Percentiles rank a stretch among this genome's conserved stretches.
phyloP scores from a whole-genome alignment of 1,140 invertebrate species.

The Trachymyrmex septentrionalis region DNA sequence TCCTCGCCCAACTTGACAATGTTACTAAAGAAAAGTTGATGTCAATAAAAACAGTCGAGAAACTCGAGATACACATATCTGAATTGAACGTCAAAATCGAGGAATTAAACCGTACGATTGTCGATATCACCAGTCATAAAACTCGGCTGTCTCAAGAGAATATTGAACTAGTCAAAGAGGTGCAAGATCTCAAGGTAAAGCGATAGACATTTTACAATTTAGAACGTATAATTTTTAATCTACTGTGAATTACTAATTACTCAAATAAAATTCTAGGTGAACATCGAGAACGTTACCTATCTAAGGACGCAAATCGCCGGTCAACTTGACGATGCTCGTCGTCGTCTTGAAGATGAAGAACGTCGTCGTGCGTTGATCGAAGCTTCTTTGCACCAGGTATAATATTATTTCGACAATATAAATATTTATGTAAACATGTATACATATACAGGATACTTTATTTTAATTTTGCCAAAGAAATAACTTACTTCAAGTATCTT shows the following conservation, averaged over 20 bases:
- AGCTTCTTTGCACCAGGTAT: constrained; percentile 93
- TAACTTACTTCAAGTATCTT: not conserved
- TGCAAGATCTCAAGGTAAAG: constrained; percentile 96
- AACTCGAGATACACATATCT: constrained; percentile 94
- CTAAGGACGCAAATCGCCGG: constrained; percentile 94
- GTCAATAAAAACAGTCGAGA: constrained; percentile 95
- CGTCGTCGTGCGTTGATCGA: constrained; percentile 96
- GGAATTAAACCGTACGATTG: constrained; percentile 97
- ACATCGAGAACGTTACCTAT: constrained; percentile 96
- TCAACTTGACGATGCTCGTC: constrained; percentile 97
- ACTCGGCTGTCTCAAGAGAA: constrained; percentile 96
- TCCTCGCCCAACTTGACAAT: constrained; percentile 96
- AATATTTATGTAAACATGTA: too few species aligned
- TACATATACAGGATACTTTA: too few species aligned
- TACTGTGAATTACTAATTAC: not conserved
- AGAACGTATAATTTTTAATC: not conserved
- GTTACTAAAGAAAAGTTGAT: constrained; percentile 96
- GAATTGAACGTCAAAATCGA: constrained; percentile 98
- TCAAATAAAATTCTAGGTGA: constrained; percentile 88
- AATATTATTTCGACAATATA: not conserved
- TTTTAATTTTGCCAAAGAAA: too few species aligned
- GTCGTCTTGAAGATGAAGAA: constrained; percentile 97
- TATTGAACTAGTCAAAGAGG: constrained; percentile 96
- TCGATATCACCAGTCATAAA: constrained; percentile 97
- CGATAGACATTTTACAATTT: not conserved